A percentile compares a stretch with the other conserved stretches of the same genome.
These are phyloP conservation scores for Periophthalmus magnuspinnatus DNA, from an alignment of 2,797 vertebrate species.

Conservation along the genomic window DNA sequence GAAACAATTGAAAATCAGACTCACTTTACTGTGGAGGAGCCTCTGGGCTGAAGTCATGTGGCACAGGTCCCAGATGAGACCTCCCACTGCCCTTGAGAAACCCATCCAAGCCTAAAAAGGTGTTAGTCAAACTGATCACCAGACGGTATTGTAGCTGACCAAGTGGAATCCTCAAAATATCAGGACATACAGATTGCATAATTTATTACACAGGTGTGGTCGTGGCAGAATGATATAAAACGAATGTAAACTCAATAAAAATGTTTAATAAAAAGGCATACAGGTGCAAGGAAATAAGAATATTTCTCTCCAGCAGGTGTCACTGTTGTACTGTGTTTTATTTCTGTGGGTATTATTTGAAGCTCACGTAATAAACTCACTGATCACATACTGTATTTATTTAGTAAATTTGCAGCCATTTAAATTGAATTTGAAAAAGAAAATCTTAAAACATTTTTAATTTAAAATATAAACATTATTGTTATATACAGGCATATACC, in stretches of 20 bases:
- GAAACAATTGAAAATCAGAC: constrained; percentile 62
- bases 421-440: too few species aligned
- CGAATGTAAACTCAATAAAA: too few species aligned
- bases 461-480: too few species aligned
- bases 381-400: constrained; percentile 32
- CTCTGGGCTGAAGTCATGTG: constrained; percentile 62
- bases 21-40: constrained; percentile 47
- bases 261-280: too few species aligned
- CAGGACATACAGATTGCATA: too few species aligned
- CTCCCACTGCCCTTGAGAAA: constrained; percentile 66
- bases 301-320: constrained; percentile 58
- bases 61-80: constrained; percentile 67
- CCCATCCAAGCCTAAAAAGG: constrained; percentile 40
- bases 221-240: too few species aligned
- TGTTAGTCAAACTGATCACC: neutral
- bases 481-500: too few species aligned
- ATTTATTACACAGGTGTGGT: too few species aligned
- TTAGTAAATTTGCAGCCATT: neutral
- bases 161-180: too few species aligned
- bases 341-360: neutral
- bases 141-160: too few species aligned
- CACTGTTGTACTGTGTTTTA: constrained; percentile 64
- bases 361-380: constrained; percentile 2
- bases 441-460: too few species aligned
- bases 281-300: neutral